phyloP scores from a whole-genome alignment of 1,140 invertebrate genomes.

The Gonatopus flavifemur region DNA sequence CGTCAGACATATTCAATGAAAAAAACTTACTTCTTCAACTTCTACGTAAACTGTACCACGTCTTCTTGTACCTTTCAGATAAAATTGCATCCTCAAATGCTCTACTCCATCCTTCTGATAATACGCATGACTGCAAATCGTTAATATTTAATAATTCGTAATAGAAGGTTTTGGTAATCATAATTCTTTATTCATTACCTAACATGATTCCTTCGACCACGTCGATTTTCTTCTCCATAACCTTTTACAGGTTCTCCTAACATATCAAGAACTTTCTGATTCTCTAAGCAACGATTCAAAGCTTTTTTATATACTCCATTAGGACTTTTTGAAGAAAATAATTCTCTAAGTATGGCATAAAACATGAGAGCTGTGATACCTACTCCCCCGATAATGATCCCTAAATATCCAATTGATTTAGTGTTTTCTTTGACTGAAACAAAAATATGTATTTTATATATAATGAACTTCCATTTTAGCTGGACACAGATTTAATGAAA shows the following conservation, averaged over 20 bases:
- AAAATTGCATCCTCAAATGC: conserved; percentile 86
- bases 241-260: conserved; percentile 86
- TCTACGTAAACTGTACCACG: conserved; percentile 84
- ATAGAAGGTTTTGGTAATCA: not conserved
- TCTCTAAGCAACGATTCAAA: conserved; percentile 70
- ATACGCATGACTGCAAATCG: conserved; percentile 66
- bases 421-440: conserved; percentile 79
- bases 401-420: conserved; percentile 80
- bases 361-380: conserved; percentile 78
- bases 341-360: conserved; percentile 79
- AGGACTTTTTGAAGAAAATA: conserved; percentile 84
- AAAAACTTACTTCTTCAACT: conserved; percentile 72
- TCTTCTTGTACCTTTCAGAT: conserved; percentile 78
- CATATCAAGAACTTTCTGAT: conserved; percentile 71
- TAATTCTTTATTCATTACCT: conserved; percentile 51
- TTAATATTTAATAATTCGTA: not conserved
- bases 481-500: not conserved
- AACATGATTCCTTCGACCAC: conserved; percentile 65
- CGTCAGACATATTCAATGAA: conserved; percentile 15
- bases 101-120: conserved; percentile 75
- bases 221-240: conserved; percentile 79
- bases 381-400: conserved; percentile 77
- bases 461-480: too few species aligned
- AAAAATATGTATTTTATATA: conserved; percentile 14
- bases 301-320: conserved; percentile 82